Evolutionary conservation across 2,797 vertebrate species (phyloP), one percentile per base, ranked within the genome.

Genomic region (Intellagama lesueurii): DNA sequence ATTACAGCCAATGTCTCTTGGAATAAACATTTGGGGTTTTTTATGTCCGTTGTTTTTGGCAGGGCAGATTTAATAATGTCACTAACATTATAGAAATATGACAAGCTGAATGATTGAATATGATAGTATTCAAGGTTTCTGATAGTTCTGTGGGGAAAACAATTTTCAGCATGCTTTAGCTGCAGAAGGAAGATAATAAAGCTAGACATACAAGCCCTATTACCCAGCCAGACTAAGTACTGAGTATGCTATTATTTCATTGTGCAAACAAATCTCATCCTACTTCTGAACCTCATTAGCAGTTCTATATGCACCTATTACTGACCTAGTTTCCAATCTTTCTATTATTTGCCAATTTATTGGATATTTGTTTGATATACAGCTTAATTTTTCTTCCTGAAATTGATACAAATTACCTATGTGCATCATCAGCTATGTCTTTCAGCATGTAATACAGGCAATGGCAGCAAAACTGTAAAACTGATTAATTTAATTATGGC

Each of bases 1-100:
- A 81, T 47, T 76, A 81, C 22, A 64, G 44, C n/a, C 44, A 69
- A 28, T 82, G 32, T 68, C 24, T 81, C 17, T 64, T 64, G 14
- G 60, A 64, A 17, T 17, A 64, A 64, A 12, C 14, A 64, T 64
- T 68, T 90, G 11, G 73, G 60, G 77, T 82, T 89, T 90, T 85
- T 96, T 94, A 94, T 35, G 88, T 94, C 88, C 93, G n/a, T 85
- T 70, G 11, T 86, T 91, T 93, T 52, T 87, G 70, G 52, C 17
- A 9, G 77, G 85, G 83, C 66, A 90, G 73, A 91, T 87, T 40
- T 83, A 86, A 70, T 78, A 56, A 91, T 93, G 92, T 68, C 47
- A 87, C 84, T 77, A 82, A 24, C 68, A 81, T 87, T 92, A 90
- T 72, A 90, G 92, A 80, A 69, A 89, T 83, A 40, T 24, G 90